Evolutionary conservation across 2,888 invertebrate species (phyloP), one percentile per base, ranked within the genome.

Genomic region (Lepidocyrtinus sp.): DNA sequence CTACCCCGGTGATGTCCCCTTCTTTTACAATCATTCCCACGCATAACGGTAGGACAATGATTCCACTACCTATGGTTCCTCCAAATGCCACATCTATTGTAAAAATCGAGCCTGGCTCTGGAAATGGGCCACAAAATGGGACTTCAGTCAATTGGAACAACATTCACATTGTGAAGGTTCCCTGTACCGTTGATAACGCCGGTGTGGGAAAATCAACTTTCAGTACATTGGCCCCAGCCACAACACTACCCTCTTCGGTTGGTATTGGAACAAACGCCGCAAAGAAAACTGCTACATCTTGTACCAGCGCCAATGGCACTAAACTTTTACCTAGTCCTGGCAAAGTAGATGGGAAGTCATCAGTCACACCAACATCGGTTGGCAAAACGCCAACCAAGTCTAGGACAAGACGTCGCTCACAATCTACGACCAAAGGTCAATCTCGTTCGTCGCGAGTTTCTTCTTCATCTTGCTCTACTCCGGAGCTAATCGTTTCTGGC

Each of bases 381-480:
- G 74, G 79, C 74, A 79, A 79, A 15, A 61, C 79, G 74, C 79
- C 79, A 79, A 74, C 79, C 27, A 79, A 79, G 79, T 79, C 79
- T 45, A 55, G 79, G 74, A 70, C 79, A 45, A 50, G 79, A 63
- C 79, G 79, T 64, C 79, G 79, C 59, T 79, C 79, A 12, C 79
- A 79, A 63, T 74, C 59, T 65, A 74, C 79, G 50, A 69, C 74
- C 74, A 79, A 79, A 79, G 74, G 79, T 65, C 79, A 78, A 55
- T 59, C 73, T 55, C 73, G 79, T 7, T 45, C 5, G 19, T 69
- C 79, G 2, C 69, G 79, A 74, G 74, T 79, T 17, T 79, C 70
- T n/a, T 78, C 74, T 50, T 59, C 64, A 27, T 64, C 74, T 0
- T 70, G n/a, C n/a, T n/a, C n/a, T n/a, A n/a, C n/a, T n/a, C n/a